phyloP scores from a whole-genome alignment of 2,797 vertebrate species.

The Craterocephalus amniculus region DNA sequence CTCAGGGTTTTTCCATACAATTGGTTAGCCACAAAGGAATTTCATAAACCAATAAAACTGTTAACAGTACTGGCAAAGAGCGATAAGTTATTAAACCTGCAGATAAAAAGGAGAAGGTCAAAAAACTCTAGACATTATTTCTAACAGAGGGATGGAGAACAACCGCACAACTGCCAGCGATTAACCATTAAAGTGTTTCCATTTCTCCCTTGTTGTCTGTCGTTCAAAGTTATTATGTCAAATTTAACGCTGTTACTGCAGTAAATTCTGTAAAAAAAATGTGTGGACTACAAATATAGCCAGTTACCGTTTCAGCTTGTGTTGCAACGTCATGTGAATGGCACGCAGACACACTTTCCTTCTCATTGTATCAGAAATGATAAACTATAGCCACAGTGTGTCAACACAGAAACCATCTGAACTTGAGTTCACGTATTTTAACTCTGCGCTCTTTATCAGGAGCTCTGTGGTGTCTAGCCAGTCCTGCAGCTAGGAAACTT shows the following conservation, averaged over 20 bases:
- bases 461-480: background rate
- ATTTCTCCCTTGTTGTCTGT: constrained; percentile 11
- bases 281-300: background rate
- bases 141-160: constrained; percentile 10
- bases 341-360: background rate
- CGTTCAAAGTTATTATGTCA: constrained; percentile 16
- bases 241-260: constrained; percentile 1
- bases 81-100: constrained; percentile 34
- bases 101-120: constrained; percentile 49
- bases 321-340: constrained; percentile 4
- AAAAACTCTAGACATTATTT: constrained; percentile 27
- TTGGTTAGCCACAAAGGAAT: constrained; percentile 41
- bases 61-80: constrained; percentile 32
- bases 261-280: background rate
- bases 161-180: constrained; percentile 5
- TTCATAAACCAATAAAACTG: constrained; percentile 31
- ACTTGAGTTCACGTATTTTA: background rate
- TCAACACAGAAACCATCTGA: background rate
- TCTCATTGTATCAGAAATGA: background rate
- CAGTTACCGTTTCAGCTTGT: constrained; percentile 1
- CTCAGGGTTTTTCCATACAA: constrained; percentile 20
- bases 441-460: background rate
- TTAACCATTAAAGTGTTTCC: constrained; percentile 17
- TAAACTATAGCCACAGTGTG: background rate
- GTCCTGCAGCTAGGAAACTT: no score